phyloP scores from a whole-genome alignment of 2,888 invertebrate genomes.

The Lasioglossum calceatum region DNA sequence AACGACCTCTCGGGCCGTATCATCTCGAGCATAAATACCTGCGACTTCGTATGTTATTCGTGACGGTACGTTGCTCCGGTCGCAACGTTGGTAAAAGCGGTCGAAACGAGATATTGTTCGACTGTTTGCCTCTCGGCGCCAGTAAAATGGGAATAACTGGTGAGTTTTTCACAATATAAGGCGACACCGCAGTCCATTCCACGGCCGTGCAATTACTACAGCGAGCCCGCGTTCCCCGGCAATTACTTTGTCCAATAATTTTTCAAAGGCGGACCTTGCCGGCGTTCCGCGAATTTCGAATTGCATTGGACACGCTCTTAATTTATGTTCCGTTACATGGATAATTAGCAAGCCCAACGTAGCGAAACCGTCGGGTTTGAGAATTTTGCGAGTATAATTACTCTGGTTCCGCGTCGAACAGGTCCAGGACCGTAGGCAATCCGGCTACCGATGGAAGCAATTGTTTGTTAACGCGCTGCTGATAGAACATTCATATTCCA shows the following conservation, averaged over 20 bases:
- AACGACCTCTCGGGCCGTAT: conserved; percentile 48
- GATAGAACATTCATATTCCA: not conserved
- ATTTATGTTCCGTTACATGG: conserved; percentile 68
- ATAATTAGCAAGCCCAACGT: conserved; percentile 70
- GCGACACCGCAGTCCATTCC: conserved; percentile 36
- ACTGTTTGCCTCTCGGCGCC: conserved; percentile 25
- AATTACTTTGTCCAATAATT: conserved; percentile 52
- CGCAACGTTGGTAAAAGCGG: not conserved
- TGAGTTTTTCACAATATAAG: conserved; percentile 46
- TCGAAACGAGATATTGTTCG: conserved; percentile 36
- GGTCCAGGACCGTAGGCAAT: conserved; percentile 20
- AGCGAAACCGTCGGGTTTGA: conserved; percentile 54
- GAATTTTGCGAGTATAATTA: conserved; percentile 62
- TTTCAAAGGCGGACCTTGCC: conserved; percentile 35
- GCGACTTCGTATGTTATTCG: conserved; percentile 21
- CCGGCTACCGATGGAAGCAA: not conserved
- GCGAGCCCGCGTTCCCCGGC: conserved; percentile 23
- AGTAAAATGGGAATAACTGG: conserved; percentile 30
- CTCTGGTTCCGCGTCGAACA: conserved; percentile 45
- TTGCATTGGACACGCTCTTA: conserved; percentile 57
- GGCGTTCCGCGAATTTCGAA: conserved; percentile 41
- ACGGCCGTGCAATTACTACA: conserved; percentile 39
- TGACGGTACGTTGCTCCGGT: conserved; percentile 7
- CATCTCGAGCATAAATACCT: conserved; percentile 51
- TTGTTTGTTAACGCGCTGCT: conserved; percentile 8